Conservation (phyloP, 2,888 invertebrate genomes). For the Adelphocoris suturalis region DNA sequence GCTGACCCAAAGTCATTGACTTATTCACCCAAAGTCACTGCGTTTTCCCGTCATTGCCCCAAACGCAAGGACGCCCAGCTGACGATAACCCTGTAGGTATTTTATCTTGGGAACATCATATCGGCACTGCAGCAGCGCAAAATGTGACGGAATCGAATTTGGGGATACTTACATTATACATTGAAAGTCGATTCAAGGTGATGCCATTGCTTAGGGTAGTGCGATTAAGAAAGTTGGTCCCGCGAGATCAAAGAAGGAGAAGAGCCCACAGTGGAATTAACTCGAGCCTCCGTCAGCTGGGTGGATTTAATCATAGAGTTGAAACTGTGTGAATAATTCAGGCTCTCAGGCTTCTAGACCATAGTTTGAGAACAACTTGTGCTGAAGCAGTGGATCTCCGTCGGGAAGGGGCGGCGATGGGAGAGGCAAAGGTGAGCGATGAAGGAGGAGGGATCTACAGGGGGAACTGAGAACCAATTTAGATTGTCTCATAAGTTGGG, state of each 20-base stretch:
- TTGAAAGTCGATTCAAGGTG: conserved; percentile 2
- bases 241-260: conserved; percentile 51
- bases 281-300: conserved; percentile 52
- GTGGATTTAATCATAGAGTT: conserved; percentile 67
- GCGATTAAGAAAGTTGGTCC: conserved; percentile 9
- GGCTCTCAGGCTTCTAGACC: background rate
- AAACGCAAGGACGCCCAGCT: no score
- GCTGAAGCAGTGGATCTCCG: conserved; percentile 50
- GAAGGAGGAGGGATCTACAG: background rate
- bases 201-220: background rate
- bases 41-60: no score
- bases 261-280: conserved; percentile 8
- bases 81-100: no score
- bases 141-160: no score
- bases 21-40: no score
- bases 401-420: background rate
- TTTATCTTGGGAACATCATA: no score
- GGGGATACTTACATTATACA: no score
- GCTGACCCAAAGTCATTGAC: no score
- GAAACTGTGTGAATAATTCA: conserved; percentile 64
- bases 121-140: no score
- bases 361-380: conserved; percentile 65
- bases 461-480: conserved; percentile 61
- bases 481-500: conserved; percentile 68
- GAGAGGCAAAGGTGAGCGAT: conserved; percentile 3